phyloP scores from a whole-genome alignment of 1,140 invertebrate genomes.

The Drosophila persimilis region DNA sequence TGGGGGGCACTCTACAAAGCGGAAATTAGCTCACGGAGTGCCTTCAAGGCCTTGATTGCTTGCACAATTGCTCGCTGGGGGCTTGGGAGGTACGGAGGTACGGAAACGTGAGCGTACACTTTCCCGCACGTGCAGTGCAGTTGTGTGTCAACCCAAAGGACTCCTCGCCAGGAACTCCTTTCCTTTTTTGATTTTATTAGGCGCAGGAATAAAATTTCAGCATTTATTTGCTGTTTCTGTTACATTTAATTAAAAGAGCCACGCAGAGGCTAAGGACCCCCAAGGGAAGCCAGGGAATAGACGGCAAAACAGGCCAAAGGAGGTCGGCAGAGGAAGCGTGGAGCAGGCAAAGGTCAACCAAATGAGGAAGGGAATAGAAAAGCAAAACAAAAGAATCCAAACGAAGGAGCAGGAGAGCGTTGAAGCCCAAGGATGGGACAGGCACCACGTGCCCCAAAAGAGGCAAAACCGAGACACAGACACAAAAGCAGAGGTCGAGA shows the following conservation, averaged over 20 bases:
- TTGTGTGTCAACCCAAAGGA: conserved; percentile 28
- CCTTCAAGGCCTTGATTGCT: conserved; percentile 51
- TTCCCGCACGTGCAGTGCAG: conserved; percentile 21
- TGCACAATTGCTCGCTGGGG: conserved; percentile 3
- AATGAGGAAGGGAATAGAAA: background rate
- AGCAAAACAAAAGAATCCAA: too few species aligned
- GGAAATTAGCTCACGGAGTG: conserved; percentile 66
- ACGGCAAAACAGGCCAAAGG: conserved; percentile 5
- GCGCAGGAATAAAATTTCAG: conserved; percentile 29
- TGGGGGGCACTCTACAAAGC: conserved; percentile 13
- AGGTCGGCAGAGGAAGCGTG: background rate
- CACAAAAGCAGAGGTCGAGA: conserved; percentile 1
- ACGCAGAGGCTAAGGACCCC: conserved; percentile 6
- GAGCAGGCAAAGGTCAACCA: background rate
- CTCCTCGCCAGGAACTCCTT: background rate
- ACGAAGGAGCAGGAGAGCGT: conserved; percentile 11
- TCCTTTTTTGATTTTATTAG: conserved; percentile 42
- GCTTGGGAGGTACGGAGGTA: background rate
- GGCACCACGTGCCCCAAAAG: conserved; percentile 24
- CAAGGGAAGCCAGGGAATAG: background rate
- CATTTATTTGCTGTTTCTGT: conserved; percentile 20
- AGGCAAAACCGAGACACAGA: conserved; percentile 1
- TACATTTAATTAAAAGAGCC: conserved; percentile 45
- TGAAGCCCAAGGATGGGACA: conserved; percentile 20
- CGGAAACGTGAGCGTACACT: too few species aligned